Evolutionary conservation across 2,888 invertebrate species (phyloP).

Genomic region (Gordius sp.): DNA sequence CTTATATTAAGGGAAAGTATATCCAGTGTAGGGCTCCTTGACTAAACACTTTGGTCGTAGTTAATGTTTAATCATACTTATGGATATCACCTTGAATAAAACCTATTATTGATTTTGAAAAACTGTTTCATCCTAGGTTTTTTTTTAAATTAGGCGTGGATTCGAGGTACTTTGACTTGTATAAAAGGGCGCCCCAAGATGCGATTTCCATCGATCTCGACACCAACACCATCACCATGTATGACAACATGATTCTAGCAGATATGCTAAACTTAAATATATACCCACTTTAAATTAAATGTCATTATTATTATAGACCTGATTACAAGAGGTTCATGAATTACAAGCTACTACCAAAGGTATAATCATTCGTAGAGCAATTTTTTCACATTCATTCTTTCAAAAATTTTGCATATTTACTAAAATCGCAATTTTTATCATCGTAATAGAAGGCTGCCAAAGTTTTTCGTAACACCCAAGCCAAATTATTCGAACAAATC

Average conservation of each 20-base stretch:
- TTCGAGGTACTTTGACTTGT: conserved; percentile 23
- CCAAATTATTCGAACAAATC: conserved; percentile 41
- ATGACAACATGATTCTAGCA: no score
- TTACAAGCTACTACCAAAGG: background rate
- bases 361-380: background rate
- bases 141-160: conserved; percentile 25
- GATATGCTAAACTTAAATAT: background rate
- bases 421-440: no score
- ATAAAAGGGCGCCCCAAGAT: conserved; percentile 60
- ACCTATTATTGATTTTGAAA: no score
- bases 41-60: no score
- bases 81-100: no score
- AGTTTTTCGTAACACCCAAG: conserved; percentile 48
- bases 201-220: conserved; percentile 93
- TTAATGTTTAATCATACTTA: no score
- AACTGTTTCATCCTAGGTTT: no score
- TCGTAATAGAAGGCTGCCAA: conserved; percentile 43
- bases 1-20: no score
- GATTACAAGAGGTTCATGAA: background rate
- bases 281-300: background rate
- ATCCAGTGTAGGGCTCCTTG: no score
- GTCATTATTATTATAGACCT: background rate
- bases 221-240: conserved; percentile 40
- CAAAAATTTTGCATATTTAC: no score
- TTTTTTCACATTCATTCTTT: background rate